Evolutionary conservation across 2,113 vertebrate genomes (phyloP).

Genomic region (Odontophorus gujanensis): DNA sequence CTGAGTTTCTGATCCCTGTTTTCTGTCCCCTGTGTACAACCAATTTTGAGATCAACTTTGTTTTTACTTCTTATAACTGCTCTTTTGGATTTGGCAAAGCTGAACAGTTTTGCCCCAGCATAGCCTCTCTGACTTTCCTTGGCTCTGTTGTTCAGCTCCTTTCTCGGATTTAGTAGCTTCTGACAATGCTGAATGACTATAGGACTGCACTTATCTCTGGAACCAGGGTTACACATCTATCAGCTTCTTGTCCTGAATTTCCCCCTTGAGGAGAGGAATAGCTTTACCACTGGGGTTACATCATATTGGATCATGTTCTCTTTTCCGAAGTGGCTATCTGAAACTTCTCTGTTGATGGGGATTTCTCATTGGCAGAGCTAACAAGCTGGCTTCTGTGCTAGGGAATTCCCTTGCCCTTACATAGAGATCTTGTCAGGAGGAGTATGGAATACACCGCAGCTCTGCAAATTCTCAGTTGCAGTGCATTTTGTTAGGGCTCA

Average conservation of each 20-base stretch:
- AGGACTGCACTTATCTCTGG: background rate
- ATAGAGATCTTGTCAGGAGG: background rate
- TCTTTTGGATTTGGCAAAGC: background rate
- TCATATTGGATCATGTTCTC: background rate
- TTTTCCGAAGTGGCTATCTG: background rate
- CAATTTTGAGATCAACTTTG: background rate
- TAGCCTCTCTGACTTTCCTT: background rate
- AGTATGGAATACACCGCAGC: background rate
- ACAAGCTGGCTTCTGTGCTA: background rate
- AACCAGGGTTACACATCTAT: accelerated
- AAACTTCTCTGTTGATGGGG: conserved; percentile 5
- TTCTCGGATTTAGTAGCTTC: background rate
- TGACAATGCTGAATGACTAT: background rate
- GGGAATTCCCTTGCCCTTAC: background rate
- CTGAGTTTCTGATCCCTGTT: background rate
- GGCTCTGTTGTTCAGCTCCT: background rate
- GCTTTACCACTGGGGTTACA: background rate
- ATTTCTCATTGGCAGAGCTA: conserved; percentile 9
- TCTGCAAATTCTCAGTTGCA: background rate
- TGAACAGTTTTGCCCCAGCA: background rate
- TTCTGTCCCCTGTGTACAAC: background rate
- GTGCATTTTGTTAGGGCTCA: background rate
- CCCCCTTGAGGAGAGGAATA: background rate
- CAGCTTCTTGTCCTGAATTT: background rate
- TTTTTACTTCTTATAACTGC: background rate